phyloP scores from a whole-genome alignment of 2,113 vertebrate species.

The Callocephalon fimbriatum region DNA sequence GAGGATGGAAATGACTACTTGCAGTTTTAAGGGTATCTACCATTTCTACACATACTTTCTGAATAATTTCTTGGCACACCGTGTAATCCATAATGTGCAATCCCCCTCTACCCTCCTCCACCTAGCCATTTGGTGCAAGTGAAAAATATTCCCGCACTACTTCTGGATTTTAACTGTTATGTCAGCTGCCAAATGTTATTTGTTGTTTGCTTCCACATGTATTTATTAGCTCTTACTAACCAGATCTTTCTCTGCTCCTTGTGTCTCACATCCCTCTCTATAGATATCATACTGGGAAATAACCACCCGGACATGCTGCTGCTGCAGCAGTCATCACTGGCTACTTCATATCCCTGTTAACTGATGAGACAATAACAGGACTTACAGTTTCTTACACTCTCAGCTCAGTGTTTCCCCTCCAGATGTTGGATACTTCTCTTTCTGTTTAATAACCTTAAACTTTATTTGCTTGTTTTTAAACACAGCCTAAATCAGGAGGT shows the following conservation, averaged over 20 bases:
- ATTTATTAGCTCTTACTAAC: slow-evolving; percentile 45
- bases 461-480: slow-evolving; percentile 49
- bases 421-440: slow-evolving; percentile 54
- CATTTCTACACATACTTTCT: slow-evolving; percentile 52
- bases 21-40: slow-evolving; percentile 62
- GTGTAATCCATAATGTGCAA: slow-evolving; percentile 53
- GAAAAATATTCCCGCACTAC: slow-evolving; percentile 65
- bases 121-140: slow-evolving; percentile 55
- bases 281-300: slow-evolving; percentile 63
- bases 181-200: slow-evolving; percentile 75
- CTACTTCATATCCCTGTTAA: slow-evolving; percentile 71
- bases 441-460: slow-evolving; percentile 72
- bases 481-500: slow-evolving; percentile 7
- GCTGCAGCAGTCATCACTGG: slow-evolving; percentile 70
- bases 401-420: slow-evolving; percentile 56
- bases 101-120: slow-evolving; percentile 42
- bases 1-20: slow-evolving; percentile 68
- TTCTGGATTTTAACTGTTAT: slow-evolving; percentile 59
- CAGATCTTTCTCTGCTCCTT: slow-evolving; percentile 35
- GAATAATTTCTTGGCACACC: slow-evolving; percentile 45
- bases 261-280: slow-evolving; percentile 55
- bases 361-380: slow-evolving; percentile 73
- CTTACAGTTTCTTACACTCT: slow-evolving; percentile 64
- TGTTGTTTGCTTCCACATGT: slow-evolving; percentile 64
- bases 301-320: slow-evolving; percentile 74